Evolutionary conservation across 2,113 vertebrate species (phyloP).

Genomic region (Orientallactaga bullata): DNA sequence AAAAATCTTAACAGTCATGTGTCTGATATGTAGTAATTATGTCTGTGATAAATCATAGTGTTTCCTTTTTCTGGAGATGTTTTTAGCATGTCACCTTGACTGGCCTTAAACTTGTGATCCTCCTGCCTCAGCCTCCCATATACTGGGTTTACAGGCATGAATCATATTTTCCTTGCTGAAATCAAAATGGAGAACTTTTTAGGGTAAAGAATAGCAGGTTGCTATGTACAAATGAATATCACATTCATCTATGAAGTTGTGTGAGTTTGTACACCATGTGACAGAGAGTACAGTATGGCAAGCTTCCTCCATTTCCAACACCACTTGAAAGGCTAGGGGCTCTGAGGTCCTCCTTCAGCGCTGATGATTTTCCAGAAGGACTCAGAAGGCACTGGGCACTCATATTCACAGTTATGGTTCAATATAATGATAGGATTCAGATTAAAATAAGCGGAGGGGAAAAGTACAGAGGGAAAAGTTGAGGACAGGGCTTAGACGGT

Average conservation of each 20-base stretch:
- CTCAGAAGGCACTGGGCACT: background rate
- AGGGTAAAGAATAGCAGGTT: background rate
- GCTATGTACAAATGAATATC: background rate
- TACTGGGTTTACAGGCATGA: background rate
- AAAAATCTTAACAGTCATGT: background rate
- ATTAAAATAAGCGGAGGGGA: background rate
- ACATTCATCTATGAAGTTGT: background rate
- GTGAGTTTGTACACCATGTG: background rate
- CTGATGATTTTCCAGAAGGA: background rate
- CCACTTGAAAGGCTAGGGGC: background rate
- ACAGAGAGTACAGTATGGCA: background rate
- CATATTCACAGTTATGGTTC: background rate
- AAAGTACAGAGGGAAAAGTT: background rate
- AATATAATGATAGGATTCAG: background rate
- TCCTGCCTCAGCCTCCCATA: background rate
- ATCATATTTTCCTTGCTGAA: conserved; percentile 11
- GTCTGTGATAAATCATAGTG: conserved; percentile 13
- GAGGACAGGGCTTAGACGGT: background rate
- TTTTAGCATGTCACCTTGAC: background rate
- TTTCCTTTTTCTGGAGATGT: background rate
- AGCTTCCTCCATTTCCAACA: background rate
- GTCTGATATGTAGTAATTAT: background rate
- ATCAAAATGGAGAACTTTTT: conserved; percentile 1
- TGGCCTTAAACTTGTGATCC: background rate
- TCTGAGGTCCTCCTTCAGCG: background rate